These are phyloP conservation scores for Theodoxus fluviatilis DNA, from an alignment of 2,888 invertebrate species.

Conservation along the genomic window DNA sequence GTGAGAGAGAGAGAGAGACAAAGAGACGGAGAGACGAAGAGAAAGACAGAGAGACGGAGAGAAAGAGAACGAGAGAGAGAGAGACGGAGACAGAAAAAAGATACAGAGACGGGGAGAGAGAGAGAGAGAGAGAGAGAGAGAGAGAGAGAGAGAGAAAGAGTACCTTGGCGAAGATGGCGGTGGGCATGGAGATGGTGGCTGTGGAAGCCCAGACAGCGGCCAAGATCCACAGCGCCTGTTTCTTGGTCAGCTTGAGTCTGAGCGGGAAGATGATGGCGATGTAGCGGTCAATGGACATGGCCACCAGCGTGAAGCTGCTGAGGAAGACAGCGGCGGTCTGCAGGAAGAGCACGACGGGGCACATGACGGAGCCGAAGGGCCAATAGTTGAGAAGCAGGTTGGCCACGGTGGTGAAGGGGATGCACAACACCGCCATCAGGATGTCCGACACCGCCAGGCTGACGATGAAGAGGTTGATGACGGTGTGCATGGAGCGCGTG, in stretches of 20 bases:
- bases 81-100: too few species aligned
- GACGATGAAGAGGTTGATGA: conserved; percentile 77
- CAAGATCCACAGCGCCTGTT: conserved; percentile 76
- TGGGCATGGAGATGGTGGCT: conserved; percentile 81
- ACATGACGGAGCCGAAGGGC: conserved; percentile 85
- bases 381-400: conserved; percentile 81
- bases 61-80: too few species aligned
- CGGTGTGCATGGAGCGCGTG: conserved; percentile 86
- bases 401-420: conserved; percentile 74
- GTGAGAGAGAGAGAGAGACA: too few species aligned
- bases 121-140: too few species aligned
- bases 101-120: too few species aligned
- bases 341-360: conserved; percentile 82
- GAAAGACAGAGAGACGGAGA: too few species aligned
- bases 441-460: conserved; percentile 66
- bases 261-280: conserved; percentile 90
- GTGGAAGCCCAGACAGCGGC: conserved; percentile 79
- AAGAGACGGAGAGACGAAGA: too few species aligned
- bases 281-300: conserved; percentile 89
- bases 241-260: conserved; percentile 80
- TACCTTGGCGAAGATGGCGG: conserved; percentile 77
- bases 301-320: conserved; percentile 88
- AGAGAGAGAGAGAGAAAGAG: too few species aligned
- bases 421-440: conserved; percentile 66
- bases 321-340: conserved; percentile 73